phyloP scores from a whole-genome alignment of 2,113 vertebrate genomes.

The Cyphomyrus plagiostoma region DNA sequence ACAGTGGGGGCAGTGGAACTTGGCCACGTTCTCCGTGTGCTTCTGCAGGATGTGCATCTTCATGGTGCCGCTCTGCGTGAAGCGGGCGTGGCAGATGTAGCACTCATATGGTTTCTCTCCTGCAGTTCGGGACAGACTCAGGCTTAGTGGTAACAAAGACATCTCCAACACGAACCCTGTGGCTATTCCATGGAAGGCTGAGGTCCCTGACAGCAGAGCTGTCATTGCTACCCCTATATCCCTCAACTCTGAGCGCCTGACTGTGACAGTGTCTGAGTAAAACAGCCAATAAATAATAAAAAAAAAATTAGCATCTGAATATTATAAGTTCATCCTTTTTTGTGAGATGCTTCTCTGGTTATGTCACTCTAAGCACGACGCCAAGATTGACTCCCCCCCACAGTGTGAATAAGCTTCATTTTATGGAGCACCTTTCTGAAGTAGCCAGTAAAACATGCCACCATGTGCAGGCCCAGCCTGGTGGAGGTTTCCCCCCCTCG shows the following conservation, averaged over 20 bases:
- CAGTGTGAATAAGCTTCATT: neutral
- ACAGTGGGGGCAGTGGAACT: constrained; percentile 97
- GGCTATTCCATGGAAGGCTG: neutral
- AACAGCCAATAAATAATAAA: neutral
- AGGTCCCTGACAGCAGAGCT: neutral
- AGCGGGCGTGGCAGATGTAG: constrained; percentile 97
- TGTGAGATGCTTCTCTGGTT: neutral
- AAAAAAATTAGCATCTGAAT: neutral
- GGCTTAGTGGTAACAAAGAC: neutral
- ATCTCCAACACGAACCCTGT: neutral
- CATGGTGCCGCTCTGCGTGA: constrained; percentile 97
- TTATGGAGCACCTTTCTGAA: neutral
- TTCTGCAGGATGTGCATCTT: constrained; percentile 99
- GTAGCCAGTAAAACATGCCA: neutral
- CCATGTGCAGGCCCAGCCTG: neutral
- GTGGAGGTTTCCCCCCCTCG: neutral
- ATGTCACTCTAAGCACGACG: neutral
- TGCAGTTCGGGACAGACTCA: constrained; percentile 35
- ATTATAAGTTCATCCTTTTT: neutral
- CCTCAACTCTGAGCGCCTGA: neutral
- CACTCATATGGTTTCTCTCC: constrained; percentile 98
- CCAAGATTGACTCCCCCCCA: neutral
- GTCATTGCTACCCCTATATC: neutral
- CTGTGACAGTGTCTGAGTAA: neutral
- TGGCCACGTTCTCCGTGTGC: constrained; percentile 97